A percentile compares a stretch with the other conserved stretches of the same genome.
phyloP scores from a whole-genome alignment of 2,797 vertebrate genomes.

The Fringilla coelebs region DNA sequence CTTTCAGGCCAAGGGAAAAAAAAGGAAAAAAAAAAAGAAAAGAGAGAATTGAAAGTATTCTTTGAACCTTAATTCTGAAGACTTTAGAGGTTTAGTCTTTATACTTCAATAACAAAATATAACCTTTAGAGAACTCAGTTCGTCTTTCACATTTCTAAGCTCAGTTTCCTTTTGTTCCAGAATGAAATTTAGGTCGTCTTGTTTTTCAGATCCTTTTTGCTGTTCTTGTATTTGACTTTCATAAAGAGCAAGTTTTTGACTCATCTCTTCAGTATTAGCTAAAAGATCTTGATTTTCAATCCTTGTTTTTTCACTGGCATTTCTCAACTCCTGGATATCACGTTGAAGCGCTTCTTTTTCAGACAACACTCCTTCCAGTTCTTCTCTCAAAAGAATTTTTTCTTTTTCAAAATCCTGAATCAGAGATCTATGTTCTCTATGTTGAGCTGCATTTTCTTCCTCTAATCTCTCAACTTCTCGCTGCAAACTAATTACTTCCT shows the following conservation, averaged over 20 bases:
- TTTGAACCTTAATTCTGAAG: constrained; percentile 63
- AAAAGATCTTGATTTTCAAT: constrained; percentile 83
- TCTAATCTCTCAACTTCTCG: constrained; percentile 72
- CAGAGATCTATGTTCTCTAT: constrained; percentile 76
- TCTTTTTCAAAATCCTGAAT: constrained; percentile 81
- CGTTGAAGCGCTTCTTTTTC: constrained; percentile 81
- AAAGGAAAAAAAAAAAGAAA: not conserved
- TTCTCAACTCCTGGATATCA: constrained; percentile 84
- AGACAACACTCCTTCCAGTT: constrained; percentile 78
- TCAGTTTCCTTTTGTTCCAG: constrained; percentile 84
- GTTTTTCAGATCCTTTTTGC: constrained; percentile 61
- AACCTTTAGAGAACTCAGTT: constrained; percentile 85
- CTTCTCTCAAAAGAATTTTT: constrained; percentile 76
- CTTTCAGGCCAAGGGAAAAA: not conserved
- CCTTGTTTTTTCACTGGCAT: constrained; percentile 77
- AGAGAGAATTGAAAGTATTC: constrained; percentile 44
- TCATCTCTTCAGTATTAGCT: constrained; percentile 67
- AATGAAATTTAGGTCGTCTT: constrained; percentile 68
- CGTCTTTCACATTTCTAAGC: constrained; percentile 77
- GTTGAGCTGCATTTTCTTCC: constrained; percentile 73
- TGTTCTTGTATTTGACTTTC: constrained; percentile 69
- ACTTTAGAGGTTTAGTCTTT: constrained; percentile 60
- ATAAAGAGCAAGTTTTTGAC: constrained; percentile 65
- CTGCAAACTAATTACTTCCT: constrained; percentile 55
- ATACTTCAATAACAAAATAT: constrained; percentile 71